A percentile compares a stretch with the other conserved stretches of the same genome.
These are phyloP conservation scores for Phenganax stokvisi DNA, from an alignment of 92 coral and sea anemone species.

Conservation along the genomic window DNA sequence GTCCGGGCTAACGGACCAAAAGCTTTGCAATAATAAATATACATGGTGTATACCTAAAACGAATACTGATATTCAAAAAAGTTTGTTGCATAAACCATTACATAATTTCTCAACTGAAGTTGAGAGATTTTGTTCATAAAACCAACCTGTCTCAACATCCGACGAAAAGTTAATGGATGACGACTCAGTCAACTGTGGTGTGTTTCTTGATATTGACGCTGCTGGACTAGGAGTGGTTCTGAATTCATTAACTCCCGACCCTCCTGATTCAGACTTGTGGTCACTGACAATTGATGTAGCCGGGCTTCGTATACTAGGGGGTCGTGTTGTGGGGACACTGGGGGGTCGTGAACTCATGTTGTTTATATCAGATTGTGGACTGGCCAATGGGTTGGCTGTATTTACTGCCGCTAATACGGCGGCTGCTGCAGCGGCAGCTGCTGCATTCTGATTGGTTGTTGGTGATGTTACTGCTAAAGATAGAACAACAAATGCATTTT, in stretches of 20 bases:
- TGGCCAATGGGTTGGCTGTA: conserved; percentile 57
- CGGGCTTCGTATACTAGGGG: conserved; percentile 52
- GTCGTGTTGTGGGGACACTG: conserved; percentile 54
- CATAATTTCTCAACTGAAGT: neutral
- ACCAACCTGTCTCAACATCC: conserved; percentile 20
- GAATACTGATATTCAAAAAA: too few relatives aligned
- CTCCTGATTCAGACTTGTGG: conserved; percentile 52
- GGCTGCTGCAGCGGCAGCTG: conserved; percentile 86
- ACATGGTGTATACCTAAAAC: too few relatives aligned
- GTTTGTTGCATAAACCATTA: neutral
- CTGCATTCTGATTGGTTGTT: conserved; percentile 45
- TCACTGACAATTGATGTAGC: conserved; percentile 55
- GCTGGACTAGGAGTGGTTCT: conserved; percentile 62
- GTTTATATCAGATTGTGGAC: conserved; percentile 51
- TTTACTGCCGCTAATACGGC: conserved; percentile 68
- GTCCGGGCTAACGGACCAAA: too few relatives aligned
- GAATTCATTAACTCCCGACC: conserved; percentile 47
- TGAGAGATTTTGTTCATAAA: neutral
- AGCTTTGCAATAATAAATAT: too few relatives aligned
- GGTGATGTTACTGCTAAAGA: conserved; percentile 38
- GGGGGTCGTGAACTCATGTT: conserved; percentile 53
- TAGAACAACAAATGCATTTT: neutral
- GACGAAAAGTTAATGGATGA: neutral
- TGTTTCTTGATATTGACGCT: neutral
- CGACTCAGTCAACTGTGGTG: neutral